These are phyloP conservation scores for Crocallis elinguaria DNA, from an alignment of 2,888 invertebrate species.

Conservation along the genomic window DNA sequence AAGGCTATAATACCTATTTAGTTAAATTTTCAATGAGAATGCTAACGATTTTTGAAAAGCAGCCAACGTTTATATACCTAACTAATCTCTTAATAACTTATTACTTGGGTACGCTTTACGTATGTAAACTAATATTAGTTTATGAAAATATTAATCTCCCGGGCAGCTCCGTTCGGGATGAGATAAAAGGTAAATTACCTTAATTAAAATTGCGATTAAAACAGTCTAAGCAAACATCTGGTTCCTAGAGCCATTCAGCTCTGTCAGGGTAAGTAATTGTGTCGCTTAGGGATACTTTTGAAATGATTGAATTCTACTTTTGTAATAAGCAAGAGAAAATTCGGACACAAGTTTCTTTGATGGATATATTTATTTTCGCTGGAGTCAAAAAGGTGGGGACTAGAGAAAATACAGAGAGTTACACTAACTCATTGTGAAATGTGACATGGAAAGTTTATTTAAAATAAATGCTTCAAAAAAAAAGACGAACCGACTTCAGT, in stretches of 20 bases:
- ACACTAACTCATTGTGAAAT: no score
- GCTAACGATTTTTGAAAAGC: no score
- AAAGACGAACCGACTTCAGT: no score
- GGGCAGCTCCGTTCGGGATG: not conserved
- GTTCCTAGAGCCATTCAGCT: slow-evolving; percentile 14
- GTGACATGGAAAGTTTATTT: no score
- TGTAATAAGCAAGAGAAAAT: slow-evolving; percentile 7
- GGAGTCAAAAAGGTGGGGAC: not conserved
- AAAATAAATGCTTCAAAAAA: no score
- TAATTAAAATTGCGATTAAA: slow-evolving; percentile 21
- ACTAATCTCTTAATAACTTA: slow-evolving; percentile 5
- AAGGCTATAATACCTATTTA: no score
- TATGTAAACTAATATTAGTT: slow-evolving; percentile 8
- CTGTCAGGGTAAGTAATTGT: slow-evolving; percentile 18
- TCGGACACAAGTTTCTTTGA: slow-evolving; percentile 1
- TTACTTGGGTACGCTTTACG: slow-evolving; percentile 7
- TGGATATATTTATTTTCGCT: not conserved
- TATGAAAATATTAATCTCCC: slow-evolving; percentile 15
- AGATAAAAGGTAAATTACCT: slow-evolving; percentile 23
- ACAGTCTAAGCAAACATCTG: slow-evolving; percentile 30
- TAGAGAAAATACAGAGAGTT: no score
- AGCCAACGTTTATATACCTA: not conserved
- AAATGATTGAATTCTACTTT: slow-evolving; percentile 15
- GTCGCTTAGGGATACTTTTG: slow-evolving; percentile 5
- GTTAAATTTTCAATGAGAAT: no score